These are phyloP conservation scores for Leucophora obtusa DNA, from an alignment of 2,888 invertebrate species.

Conservation along the genomic window DNA sequence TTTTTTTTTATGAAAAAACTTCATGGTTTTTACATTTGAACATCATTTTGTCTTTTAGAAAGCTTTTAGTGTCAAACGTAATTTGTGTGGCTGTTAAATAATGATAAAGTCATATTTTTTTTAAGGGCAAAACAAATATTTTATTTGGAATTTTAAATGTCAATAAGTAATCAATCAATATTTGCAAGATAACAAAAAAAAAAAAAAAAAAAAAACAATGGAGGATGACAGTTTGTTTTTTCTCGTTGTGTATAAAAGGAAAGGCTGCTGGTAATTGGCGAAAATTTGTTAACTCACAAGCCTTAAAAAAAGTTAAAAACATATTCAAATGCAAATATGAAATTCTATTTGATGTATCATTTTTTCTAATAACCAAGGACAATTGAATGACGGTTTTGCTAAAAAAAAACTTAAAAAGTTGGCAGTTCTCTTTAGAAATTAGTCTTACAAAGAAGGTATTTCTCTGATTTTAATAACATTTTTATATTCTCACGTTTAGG, in stretches of 20 bases:
- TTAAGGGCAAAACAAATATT: constrained; percentile 4
- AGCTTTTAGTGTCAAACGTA: constrained; percentile 39
- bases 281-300: neutral
- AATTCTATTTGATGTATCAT: no score
- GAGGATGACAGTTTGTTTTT: neutral
- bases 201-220: neutral
- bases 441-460: no score
- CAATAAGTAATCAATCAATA: neutral
- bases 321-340: no score
- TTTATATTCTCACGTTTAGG: no score
- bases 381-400: no score
- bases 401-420: no score
- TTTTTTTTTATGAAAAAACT: neutral
- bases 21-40: neutral
- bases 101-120: constrained; percentile 31
- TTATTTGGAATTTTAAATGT: neutral
- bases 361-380: no score
- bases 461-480: no score
- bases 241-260: neutral
- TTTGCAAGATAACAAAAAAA: neutral
- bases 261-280: neutral
- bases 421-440: no score
- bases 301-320: no score
- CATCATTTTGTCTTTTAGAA: neutral
- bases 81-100: constrained; percentile 37